Percentiles rank a stretch among this genome's conserved stretches.
Conservation (phyloP, 2,888 invertebrate species). For the Athrips mouffetella region DNA sequence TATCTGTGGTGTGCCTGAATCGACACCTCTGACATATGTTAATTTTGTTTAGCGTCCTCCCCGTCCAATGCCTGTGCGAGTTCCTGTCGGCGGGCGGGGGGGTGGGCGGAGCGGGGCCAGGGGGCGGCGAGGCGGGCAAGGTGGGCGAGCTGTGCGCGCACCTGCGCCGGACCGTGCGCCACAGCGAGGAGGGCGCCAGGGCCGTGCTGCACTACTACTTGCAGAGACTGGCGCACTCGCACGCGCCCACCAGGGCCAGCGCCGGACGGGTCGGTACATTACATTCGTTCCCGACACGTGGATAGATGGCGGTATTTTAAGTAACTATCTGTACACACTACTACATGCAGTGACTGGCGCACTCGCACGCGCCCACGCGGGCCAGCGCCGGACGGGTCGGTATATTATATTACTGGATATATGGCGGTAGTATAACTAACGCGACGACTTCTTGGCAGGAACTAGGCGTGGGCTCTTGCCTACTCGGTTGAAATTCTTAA, state of each 20-base stretch:
- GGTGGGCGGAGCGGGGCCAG: constrained; percentile 44
- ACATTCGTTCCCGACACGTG: no score
- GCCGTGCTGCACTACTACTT: constrained; percentile 95
- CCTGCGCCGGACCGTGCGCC: constrained; percentile 73
- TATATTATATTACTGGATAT: no score
- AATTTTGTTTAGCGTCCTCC: constrained; percentile 90
- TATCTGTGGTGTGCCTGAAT: background rate
- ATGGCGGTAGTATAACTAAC: no score
- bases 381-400: constrained; percentile 86
- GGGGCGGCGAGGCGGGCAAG: constrained; percentile 67
- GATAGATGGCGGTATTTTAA: no score
- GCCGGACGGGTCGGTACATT: constrained; percentile 80
- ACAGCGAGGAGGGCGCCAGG: constrained; percentile 80
- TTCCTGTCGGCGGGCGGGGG: constrained; percentile 86
- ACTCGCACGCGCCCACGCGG: constrained; percentile 87
- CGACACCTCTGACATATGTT: background rate
- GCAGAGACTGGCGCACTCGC: constrained; percentile 88
- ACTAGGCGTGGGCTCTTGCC: no score
- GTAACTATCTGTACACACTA: no score
- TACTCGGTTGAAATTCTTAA: no score
- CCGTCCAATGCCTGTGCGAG: constrained; percentile 98
- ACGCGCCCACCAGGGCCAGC: constrained; percentile 85
- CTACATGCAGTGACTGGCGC: constrained; percentile 90
- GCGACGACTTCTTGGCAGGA: no score
- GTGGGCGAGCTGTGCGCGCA: constrained; percentile 84